Conservation (phyloP, 1,140 invertebrate species). For the Calephelis nemesis region DNA sequence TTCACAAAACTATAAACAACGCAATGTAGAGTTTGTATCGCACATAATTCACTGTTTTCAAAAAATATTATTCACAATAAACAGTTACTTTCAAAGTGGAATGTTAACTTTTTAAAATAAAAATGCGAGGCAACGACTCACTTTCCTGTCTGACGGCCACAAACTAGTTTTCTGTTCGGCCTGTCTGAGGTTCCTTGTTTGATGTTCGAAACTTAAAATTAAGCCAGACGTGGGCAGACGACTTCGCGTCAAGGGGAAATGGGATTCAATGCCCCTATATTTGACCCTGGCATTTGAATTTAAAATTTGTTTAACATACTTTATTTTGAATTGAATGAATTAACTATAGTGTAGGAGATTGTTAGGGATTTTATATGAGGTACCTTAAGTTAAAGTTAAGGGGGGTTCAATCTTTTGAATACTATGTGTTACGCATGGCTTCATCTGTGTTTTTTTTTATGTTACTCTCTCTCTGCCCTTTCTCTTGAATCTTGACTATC, state of each 20-base stretch:
- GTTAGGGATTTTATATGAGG: too few relatives aligned
- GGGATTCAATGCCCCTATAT: too few relatives aligned
- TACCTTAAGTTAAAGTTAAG: too few relatives aligned
- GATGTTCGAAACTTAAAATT: conserved; percentile 8
- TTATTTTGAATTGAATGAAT: too few relatives aligned
- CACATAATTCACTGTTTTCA: conserved; percentile 3
- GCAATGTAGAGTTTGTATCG: neutral
- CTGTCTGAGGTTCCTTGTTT: conserved; percentile 12
- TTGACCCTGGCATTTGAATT: too few relatives aligned
- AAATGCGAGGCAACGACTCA: conserved; percentile 19
- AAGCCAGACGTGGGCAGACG: conserved; percentile 2
- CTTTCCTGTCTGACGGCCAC: conserved; percentile 22
- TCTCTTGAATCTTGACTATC: too few relatives aligned
- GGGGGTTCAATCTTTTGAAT: too few relatives aligned
- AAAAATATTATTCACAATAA: neutral
- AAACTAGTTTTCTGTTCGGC: conserved; percentile 23
- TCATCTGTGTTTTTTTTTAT: too few relatives aligned
- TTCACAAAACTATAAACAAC: conserved; percentile 12
- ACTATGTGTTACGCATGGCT: too few relatives aligned
- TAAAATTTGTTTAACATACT: too few relatives aligned
- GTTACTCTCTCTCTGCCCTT: too few relatives aligned
- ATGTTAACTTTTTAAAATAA: conserved; percentile 15
- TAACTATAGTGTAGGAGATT: too few relatives aligned
- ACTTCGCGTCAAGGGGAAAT: neutral
- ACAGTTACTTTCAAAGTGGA: conserved; percentile 7